phyloP scores from a whole-genome alignment of 1,140 invertebrate species.

The Brevipalpus yothersi region DNA sequence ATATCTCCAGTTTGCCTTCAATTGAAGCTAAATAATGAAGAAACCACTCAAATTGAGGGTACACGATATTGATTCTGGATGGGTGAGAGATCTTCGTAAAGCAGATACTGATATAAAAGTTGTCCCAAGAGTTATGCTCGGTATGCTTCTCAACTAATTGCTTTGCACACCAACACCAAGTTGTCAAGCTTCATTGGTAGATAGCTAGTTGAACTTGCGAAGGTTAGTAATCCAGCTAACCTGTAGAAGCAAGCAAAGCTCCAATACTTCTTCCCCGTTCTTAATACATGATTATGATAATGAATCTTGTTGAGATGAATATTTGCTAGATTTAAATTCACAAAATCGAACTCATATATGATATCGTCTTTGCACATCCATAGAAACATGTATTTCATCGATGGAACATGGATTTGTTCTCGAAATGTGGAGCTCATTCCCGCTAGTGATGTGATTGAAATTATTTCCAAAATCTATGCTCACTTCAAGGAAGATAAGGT shows the following conservation, averaged over 20 bases:
- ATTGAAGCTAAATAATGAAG: constrained; percentile 30
- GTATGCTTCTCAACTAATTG: constrained; percentile 19
- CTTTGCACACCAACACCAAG: constrained; percentile 6
- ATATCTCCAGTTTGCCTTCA: constrained; percentile 88
- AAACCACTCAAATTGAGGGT: constrained; percentile 22
- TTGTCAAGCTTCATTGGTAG: constrained; percentile 3
- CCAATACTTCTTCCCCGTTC: too few relatives aligned
- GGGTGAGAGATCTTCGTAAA: constrained; percentile 41
- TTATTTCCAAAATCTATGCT: constrained; percentile 24
- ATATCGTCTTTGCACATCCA: constrained; percentile 1
- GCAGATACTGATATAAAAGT: constrained; percentile 17
- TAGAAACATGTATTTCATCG: constrained; percentile 42
- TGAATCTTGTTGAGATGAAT: too few relatives aligned
- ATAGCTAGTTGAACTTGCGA: constrained; percentile 11
- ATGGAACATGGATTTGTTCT: constrained; percentile 64
- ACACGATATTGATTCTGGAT: constrained; percentile 44
- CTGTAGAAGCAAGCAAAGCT: too few relatives aligned
- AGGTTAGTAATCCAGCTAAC: constrained; percentile 2
- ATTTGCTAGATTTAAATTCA: too few relatives aligned
- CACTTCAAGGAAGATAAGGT: constrained; percentile 28
- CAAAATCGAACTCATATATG: too few relatives aligned
- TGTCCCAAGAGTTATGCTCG: constrained; percentile 58
- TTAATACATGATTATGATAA: not conserved
- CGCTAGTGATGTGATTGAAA: constrained; percentile 21
- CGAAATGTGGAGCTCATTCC: constrained; percentile 51